phyloP scores from a whole-genome alignment of 2,888 invertebrate species.

The Drosophila monieri region DNA sequence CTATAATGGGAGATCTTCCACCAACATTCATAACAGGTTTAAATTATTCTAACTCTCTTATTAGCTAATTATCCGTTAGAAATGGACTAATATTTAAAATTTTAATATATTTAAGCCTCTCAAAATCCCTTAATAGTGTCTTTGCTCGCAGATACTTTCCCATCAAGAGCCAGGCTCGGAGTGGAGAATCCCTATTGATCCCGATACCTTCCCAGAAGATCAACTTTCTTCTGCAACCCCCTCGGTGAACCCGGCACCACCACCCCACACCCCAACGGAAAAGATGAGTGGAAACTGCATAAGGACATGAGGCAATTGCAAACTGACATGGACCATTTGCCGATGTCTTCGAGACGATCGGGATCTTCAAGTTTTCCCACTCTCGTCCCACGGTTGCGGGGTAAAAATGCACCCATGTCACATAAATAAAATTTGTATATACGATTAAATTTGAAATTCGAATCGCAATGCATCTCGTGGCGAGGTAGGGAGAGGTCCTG shows the following conservation, averaged over 20 bases:
- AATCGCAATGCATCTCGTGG: constrained; percentile 70
- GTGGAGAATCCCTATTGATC: constrained; percentile 22
- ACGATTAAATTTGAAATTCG: constrained; percentile 78
- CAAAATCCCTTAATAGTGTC: not conserved
- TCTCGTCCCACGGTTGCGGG: constrained; percentile 65
- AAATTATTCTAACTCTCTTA: not conserved
- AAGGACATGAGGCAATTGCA: constrained; percentile 41
- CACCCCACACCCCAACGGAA: constrained; percentile 20
- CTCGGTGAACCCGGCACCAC: constrained; percentile 8
- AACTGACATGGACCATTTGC: constrained; percentile 70
- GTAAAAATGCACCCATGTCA: constrained; percentile 73
- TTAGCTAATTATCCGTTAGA: not conserved
- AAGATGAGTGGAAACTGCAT: constrained; percentile 45
- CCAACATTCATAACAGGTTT: constrained; percentile 1
- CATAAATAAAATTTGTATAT: constrained; percentile 79
- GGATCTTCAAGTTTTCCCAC: constrained; percentile 39
- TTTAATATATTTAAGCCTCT: constrained; percentile 1
- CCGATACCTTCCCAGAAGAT: constrained; percentile 36
- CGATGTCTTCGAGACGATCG: constrained; percentile 26
- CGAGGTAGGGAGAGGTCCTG: constrained; percentile 45
- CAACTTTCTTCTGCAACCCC: constrained; percentile 40
- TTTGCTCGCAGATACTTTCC: constrained; percentile 3
- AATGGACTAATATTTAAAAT: not conserved
- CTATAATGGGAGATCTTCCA: not conserved
- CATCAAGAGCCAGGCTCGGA: not conserved